phyloP scores from a whole-genome alignment of 2,888 invertebrate species.

The Endotricha flammealis region DNA sequence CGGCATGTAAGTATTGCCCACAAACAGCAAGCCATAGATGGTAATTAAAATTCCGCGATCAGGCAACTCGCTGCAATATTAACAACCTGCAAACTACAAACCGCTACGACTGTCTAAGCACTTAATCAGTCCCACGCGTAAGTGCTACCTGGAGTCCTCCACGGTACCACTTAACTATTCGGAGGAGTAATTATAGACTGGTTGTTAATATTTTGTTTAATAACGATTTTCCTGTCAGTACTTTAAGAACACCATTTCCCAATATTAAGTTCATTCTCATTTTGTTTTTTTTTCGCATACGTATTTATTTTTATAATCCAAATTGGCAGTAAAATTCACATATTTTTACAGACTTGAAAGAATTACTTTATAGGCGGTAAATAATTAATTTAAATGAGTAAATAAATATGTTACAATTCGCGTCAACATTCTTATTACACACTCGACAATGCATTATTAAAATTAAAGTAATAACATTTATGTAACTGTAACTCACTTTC shows the following conservation, averaged over 20 bases:
- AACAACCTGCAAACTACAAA: slow-evolving; percentile 5
- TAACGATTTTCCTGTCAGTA: slow-evolving; percentile 27
- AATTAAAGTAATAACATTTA: slow-evolving; percentile 35
- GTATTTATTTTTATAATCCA: no score
- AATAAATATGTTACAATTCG: no score
- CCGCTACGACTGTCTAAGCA: slow-evolving; percentile 10
- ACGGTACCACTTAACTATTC: no score
- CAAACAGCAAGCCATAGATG: slow-evolving; percentile 21
- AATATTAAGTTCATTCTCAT: no score
- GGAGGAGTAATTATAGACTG: no score
- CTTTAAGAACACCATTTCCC: slow-evolving; percentile 14
- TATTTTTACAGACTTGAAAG: no score
- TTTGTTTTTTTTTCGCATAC: no score
- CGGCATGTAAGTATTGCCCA: slow-evolving; percentile 18
- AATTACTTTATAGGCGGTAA: no score
- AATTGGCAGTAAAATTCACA: no score
- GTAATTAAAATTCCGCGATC: slow-evolving; percentile 40
- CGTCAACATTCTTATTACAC: no score
- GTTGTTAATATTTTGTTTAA: slow-evolving; percentile 17
- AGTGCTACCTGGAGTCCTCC: background rate
- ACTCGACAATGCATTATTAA: no score
- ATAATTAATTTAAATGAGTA: no score
- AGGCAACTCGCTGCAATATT: slow-evolving; percentile 17
- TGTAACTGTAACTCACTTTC: slow-evolving; percentile 81
- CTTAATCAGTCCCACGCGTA: background rate